A percentile compares a stretch with the other conserved stretches of the same genome.
These are phyloP conservation scores for Takifugu rubripes DNA, from an alignment of 2,797 vertebrate genomes.

Conservation along the genomic window DNA sequence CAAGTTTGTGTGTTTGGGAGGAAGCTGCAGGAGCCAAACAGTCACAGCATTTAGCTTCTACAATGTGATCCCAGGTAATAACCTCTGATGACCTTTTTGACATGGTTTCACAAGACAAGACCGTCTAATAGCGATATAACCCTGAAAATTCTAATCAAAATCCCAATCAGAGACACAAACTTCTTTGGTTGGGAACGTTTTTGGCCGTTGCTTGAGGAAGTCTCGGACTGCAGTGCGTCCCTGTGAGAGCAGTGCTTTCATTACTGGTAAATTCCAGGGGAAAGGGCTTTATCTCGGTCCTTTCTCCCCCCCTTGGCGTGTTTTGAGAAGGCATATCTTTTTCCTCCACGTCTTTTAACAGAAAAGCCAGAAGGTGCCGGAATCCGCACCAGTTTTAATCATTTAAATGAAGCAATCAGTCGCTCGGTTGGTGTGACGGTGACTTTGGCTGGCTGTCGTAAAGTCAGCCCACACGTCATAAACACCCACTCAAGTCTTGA, in stretches of 20 bases:
- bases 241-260: constrained; percentile 11
- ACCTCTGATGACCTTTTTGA: not conserved
- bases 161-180: constrained; percentile 6
- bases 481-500: constrained; percentile 49
- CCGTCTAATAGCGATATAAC: no score
- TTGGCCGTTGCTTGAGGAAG: constrained; percentile 17
- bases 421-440: constrained; percentile 57
- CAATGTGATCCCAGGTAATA: no score
- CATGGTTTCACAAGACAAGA: constrained; percentile 18
- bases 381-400: constrained; percentile 51
- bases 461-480: constrained; percentile 43
- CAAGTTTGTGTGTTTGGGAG: no score
- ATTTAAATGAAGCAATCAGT: constrained; percentile 64
- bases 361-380: constrained; percentile 27
- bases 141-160: no score
- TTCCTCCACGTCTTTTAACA: constrained; percentile 14
- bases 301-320: constrained; percentile 15
- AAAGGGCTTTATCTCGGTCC: constrained; percentile 23
- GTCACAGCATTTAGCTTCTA: no score
- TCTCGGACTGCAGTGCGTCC: not conserved
- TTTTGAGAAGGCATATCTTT: constrained; percentile 7
- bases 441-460: constrained; percentile 57
- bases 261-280: constrained; percentile 22
- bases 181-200: constrained; percentile 9
- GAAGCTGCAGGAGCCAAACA: no score